Evolutionary conservation across 2,797 vertebrate species (phyloP).

Genomic region (Cygnus olor): DNA sequence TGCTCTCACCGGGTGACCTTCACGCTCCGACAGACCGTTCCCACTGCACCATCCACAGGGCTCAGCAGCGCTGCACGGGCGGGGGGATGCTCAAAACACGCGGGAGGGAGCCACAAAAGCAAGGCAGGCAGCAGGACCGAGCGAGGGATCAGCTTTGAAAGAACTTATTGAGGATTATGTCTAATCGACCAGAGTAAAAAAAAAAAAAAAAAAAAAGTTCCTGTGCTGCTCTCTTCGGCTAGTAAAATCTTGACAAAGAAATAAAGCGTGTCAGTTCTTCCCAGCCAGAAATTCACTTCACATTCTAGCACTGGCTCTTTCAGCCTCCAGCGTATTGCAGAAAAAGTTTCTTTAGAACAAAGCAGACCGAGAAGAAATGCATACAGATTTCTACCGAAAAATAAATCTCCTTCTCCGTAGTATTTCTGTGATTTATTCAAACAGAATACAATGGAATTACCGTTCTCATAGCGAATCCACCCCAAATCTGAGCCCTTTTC

Average conservation of each 20-base stretch:
- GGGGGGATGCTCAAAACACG: background rate
- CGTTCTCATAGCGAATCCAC: slow-evolving; percentile 9
- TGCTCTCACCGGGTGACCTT: background rate
- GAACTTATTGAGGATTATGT: slow-evolving; percentile 57
- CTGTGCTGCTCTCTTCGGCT: background rate
- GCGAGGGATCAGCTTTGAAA: slow-evolving; percentile 33
- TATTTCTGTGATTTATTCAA: slow-evolving; percentile 64
- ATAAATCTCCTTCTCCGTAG: slow-evolving; percentile 59
- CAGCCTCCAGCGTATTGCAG: slow-evolving; percentile 37
- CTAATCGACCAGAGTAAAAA: background rate
- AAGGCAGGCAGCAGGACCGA: background rate
- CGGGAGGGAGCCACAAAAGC: slow-evolving; percentile 7
- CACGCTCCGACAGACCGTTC: slow-evolving; percentile 1
- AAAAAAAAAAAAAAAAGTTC: background rate
- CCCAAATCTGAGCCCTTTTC: slow-evolving; percentile 66
- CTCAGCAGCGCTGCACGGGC: background rate
- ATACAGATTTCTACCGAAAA: slow-evolving; percentile 44
- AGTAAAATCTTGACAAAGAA: slow-evolving; percentile 47
- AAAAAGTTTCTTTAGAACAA: slow-evolving; percentile 49
- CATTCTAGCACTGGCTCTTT: background rate
- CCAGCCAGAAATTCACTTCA: background rate
- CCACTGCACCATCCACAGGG: slow-evolving; percentile 33
- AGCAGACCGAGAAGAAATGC: slow-evolving; percentile 57
- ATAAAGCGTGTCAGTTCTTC: slow-evolving; percentile 8
- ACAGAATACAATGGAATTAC: slow-evolving; percentile 54